Evolutionary conservation across 2,888 invertebrate genomes (phyloP).

Genomic region (Ichneumoninae sp.): DNA sequence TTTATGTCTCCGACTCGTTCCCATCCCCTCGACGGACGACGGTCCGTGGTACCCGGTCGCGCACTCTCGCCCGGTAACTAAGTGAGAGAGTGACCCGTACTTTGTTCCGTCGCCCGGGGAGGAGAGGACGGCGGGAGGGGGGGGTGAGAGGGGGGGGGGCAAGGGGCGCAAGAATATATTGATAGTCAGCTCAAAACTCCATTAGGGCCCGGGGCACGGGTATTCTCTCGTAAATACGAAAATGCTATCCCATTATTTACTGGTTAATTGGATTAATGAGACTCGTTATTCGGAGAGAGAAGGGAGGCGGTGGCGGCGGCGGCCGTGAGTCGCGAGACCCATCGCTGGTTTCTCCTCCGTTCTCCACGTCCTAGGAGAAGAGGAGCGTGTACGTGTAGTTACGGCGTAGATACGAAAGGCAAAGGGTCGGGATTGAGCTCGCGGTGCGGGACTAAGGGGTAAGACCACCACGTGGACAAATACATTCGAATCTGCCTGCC

Average conservation of each 20-base stretch:
- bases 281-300: slow-evolving; percentile 82
- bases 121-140: not conserved
- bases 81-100: slow-evolving; percentile 83
- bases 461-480: slow-evolving; percentile 73
- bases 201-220: slow-evolving; percentile 80
- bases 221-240: slow-evolving; percentile 84
- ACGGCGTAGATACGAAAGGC: slow-evolving; percentile 11
- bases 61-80: slow-evolving; percentile 75
- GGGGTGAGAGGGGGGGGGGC: not conserved
- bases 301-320: slow-evolving; percentile 47
- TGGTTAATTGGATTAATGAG: slow-evolving; percentile 85
- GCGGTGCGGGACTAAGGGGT: slow-evolving; percentile 60
- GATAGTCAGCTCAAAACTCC: slow-evolving; percentile 85
- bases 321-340: slow-evolving; percentile 58
- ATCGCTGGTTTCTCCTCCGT: slow-evolving; percentile 47
- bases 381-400: slow-evolving; percentile 25
- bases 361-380: slow-evolving; percentile 54
- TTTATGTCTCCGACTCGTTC: slow-evolving; percentile 73
- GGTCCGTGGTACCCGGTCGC: slow-evolving; percentile 62
- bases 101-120: slow-evolving; percentile 75
- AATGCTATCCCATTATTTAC: slow-evolving; percentile 85
- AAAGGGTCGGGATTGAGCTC: slow-evolving; percentile 61
- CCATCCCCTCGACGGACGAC: slow-evolving; percentile 58
- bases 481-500: slow-evolving; percentile 66
- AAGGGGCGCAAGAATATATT: slow-evolving; percentile 81